Conservation (phyloP, 23 tunicate species). For the Trididemnum clinides region DNA sequence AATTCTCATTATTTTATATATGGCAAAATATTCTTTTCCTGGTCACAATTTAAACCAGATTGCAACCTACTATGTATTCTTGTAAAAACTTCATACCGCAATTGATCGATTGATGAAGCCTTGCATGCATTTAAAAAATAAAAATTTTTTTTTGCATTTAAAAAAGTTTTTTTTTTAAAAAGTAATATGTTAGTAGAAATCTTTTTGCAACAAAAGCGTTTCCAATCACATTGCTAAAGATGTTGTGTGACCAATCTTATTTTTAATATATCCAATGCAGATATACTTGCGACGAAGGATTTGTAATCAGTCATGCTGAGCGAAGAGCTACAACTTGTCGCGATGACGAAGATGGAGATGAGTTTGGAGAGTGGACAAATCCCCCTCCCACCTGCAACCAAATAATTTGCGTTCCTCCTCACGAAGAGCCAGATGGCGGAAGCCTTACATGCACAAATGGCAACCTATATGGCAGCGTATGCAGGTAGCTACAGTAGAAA, state of each 20-base stretch:
- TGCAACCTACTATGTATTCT: no score
- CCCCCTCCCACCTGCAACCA: conserved; percentile 10
- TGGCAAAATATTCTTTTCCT: no score
- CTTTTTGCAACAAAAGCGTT: not conserved
- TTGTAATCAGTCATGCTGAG: not conserved
- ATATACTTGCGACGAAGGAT: conserved; percentile 29
- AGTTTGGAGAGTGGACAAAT: conserved; percentile 23
- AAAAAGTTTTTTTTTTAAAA: not conserved
- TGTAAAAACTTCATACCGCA: no score
- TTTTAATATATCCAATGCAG: no score
- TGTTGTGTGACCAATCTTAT: no score
- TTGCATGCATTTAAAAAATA: no score
- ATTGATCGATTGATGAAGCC: no score
- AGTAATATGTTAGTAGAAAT: not conserved
- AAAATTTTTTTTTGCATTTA: no score
- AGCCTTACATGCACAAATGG: not conserved
- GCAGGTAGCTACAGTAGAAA: no score
- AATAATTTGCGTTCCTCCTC: conserved; percentile 23
- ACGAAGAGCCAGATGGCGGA: not conserved
- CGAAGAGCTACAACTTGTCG: not conserved
- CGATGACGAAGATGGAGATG: conserved; percentile 40
- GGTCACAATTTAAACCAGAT: no score
- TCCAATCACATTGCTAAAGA: no score
- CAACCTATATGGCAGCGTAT: not conserved
- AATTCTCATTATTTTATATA: no score